These are phyloP conservation scores for Hypotaenidia okinawae DNA, from an alignment of 2,797 vertebrate species.

Conservation along the genomic window DNA sequence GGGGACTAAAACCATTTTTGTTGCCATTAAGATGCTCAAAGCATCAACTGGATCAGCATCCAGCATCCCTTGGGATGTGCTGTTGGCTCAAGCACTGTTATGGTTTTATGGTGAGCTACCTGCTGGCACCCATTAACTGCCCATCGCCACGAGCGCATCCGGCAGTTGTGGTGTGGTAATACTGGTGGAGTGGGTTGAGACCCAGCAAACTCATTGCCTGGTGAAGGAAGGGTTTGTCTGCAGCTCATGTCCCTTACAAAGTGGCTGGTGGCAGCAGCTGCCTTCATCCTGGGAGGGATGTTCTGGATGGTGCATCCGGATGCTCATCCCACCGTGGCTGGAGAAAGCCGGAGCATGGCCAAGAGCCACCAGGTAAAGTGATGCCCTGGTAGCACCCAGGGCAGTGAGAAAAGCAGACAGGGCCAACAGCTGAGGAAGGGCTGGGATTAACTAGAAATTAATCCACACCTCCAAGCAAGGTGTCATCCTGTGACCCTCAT, in stretches of 20 bases:
- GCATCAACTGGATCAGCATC: neutral
- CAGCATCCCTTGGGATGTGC: neutral
- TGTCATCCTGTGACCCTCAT: neutral
- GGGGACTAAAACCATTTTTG: neutral
- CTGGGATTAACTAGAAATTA: neutral
- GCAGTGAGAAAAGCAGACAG: neutral
- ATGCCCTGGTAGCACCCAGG: rapidly evolving
- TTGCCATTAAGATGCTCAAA: neutral
- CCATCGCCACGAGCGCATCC: rapidly evolving
- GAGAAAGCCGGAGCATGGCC: rapidly evolving
- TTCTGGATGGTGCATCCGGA: neutral
- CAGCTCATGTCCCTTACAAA: neutral
- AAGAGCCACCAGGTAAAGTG: neutral
- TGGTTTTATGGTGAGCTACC: neutral
- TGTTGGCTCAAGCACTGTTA: neutral
- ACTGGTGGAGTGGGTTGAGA: neutral
- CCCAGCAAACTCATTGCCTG: neutral
- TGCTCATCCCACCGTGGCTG: neutral
- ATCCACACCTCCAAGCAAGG: neutral
- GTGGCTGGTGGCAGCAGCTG: neutral
- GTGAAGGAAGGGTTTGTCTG: neutral
- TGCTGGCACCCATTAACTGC: neutral
- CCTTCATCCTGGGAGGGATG: neutral
- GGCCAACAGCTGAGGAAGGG: neutral
- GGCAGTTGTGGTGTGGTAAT: no score